phyloP scores from a whole-genome alignment of 2,113 vertebrate species.

The Cercocebus atys region DNA sequence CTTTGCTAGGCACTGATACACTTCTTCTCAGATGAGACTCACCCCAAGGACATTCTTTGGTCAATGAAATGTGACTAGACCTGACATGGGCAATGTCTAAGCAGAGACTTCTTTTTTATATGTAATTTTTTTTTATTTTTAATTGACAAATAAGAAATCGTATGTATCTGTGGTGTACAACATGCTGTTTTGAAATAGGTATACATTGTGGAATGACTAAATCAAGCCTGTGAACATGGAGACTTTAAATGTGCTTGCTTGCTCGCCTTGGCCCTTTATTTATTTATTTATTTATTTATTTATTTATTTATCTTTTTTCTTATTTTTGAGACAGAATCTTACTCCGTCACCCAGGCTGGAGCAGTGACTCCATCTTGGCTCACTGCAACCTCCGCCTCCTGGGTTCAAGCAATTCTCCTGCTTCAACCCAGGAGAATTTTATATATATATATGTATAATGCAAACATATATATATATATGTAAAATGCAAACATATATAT shows the following conservation, averaged over 20 bases:
- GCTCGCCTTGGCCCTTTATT: too few species aligned
- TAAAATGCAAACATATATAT: too few species aligned
- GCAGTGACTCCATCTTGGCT: too few species aligned
- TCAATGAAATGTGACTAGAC: not conserved
- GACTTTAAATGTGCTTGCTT: not conserved
- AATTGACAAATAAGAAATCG: not conserved
- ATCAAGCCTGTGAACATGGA: not conserved
- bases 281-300: too few species aligned
- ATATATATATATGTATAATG: too few species aligned
- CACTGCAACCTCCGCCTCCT: too few species aligned
- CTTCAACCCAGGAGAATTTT: too few species aligned
- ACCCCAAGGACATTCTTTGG: not conserved
- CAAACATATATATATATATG: too few species aligned
- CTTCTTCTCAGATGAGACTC: not conserved
- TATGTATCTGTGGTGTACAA: not conserved
- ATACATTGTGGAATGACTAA: not conserved
- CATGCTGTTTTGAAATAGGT: not conserved
- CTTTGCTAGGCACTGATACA: not conserved
- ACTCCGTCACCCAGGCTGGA: too few species aligned
- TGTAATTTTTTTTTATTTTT: not conserved
- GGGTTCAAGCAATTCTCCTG: too few species aligned
- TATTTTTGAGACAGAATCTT: too few species aligned
- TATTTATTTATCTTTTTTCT: too few species aligned
- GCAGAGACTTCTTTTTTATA: not conserved
- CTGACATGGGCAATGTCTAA: not conserved